Evolutionary conservation across 1,140 invertebrate genomes (phyloP), one percentile per base, ranked within the genome.

Genomic region (Leptopilina boulardi): DNA sequence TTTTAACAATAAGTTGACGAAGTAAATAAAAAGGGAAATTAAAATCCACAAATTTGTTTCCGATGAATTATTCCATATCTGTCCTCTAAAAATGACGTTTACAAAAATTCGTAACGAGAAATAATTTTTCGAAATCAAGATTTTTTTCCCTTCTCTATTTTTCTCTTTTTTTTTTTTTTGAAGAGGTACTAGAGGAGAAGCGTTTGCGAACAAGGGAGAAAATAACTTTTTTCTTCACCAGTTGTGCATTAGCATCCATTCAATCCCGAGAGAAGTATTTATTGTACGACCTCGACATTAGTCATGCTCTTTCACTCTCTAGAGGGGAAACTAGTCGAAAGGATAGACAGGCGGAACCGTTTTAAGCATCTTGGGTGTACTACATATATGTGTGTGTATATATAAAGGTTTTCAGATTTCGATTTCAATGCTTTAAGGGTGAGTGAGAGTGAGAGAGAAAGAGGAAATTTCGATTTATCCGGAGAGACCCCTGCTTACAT

Each of bases 171-270:
- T 59, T 30, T 11, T 11, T 30, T 15, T 66, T 66, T 66, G 56
- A 66, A 66, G 56, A 66, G 21, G 23, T 23, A 26, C 56, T 66
- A 30, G 56, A 38, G 34, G 56, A 38, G 34, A 66, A 66, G 47
- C 56, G 23, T 66, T 59, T 10, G 56, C 56, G 56, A 66, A 66
- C 23, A 66, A 66, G 23, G 23, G 56, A 26, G 10, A 30, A 30
- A 66, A 66, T 66, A 66, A 66, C 23, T 66, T 66, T n/a, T 66
- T 59, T 59, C 23, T 66, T 66, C 34, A 38, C 56, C 56, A 66
- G 56, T 66, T 66, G 56, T 66, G 56, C 21, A 66, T 66, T 66
- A 66, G 21, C 56, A 66, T 66, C 56, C 56, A 66, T 66, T 66
- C 56, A 66, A 30, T 26, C 56, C 23, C 56, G 23, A 21, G 56